phyloP scores from a whole-genome alignment of 1,140 invertebrate genomes.

The Aphelinus certus region DNA sequence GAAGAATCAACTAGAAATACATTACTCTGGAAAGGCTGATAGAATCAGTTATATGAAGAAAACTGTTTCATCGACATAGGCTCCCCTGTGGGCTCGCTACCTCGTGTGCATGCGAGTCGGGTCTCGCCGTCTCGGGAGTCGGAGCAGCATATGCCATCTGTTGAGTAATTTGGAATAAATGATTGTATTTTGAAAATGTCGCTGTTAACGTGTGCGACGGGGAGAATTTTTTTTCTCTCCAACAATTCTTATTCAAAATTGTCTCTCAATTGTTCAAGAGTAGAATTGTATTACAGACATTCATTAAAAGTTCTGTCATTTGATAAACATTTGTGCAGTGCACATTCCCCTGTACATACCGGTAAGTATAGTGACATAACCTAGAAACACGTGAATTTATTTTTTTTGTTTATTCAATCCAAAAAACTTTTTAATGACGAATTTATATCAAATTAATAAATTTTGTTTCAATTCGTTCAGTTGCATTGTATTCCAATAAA shows the following conservation, averaged over 20 bases:
- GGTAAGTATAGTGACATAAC: background rate
- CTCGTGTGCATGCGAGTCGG: background rate
- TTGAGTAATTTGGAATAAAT: background rate
- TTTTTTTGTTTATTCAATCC: too few relatives aligned
- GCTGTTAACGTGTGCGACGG: slow-evolving; percentile 44
- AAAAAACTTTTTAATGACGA: too few relatives aligned
- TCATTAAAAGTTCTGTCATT: background rate
- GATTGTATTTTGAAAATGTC: slow-evolving; percentile 52
- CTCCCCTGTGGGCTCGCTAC: background rate
- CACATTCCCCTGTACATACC: background rate
- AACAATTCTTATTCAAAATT: slow-evolving; percentile 48
- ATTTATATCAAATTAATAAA: too few relatives aligned
- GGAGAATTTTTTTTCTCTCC: slow-evolving; percentile 39
- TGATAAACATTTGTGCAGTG: slow-evolving; percentile 4
- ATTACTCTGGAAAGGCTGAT: too few relatives aligned
- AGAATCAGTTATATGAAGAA: too few relatives aligned
- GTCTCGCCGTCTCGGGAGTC: too few relatives aligned
- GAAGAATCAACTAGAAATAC: too few relatives aligned
- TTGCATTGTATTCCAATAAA: too few relatives aligned
- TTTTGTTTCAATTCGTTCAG: too few relatives aligned
- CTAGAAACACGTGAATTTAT: slow-evolving; percentile 14
- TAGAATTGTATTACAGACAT: background rate
- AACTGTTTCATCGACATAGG: too few relatives aligned
- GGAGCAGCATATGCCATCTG: too few relatives aligned
- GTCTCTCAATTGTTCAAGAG: slow-evolving; percentile 10